Evolutionary conservation across 2,797 vertebrate species (phyloP).

Genomic region (Tragopan temminckii): DNA sequence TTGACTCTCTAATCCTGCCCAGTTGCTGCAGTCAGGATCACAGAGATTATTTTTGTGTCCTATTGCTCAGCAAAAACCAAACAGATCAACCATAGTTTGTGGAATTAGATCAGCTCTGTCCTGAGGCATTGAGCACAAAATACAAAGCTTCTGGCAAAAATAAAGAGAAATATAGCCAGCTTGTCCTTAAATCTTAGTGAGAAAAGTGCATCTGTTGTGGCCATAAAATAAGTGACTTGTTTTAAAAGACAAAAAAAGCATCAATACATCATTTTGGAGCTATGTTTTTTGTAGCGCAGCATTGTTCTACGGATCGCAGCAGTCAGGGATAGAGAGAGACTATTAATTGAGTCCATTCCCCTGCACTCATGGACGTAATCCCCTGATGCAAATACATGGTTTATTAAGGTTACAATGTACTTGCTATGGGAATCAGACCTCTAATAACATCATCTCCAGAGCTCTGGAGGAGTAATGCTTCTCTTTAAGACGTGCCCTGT

Average conservation of each 20-base stretch:
- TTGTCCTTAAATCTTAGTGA: constrained; percentile 52
- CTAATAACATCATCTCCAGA: constrained; percentile 17
- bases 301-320: constrained; percentile 29
- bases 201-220: not conserved
- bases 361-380: constrained; percentile 15
- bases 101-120: constrained; percentile 44
- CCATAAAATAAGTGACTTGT: constrained; percentile 51
- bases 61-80: constrained; percentile 62
- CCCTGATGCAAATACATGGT: constrained; percentile 45
- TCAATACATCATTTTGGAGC: constrained; percentile 14
- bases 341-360: constrained; percentile 40
- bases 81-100: constrained; percentile 47
- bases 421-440: constrained; percentile 25
- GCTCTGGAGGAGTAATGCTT: not conserved
- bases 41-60: constrained; percentile 52
- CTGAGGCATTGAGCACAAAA: constrained; percentile 14
- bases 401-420: constrained; percentile 56
- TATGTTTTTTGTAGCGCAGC: not conserved
- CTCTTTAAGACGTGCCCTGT: not conserved
- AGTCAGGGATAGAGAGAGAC: not conserved
- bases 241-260: constrained; percentile 27
- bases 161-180: constrained; percentile 34
- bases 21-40: constrained; percentile 45
- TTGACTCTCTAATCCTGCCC: constrained; percentile 59
- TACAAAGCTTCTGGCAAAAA: constrained; percentile 39